Evolutionary conservation across 2,797 vertebrate genomes (phyloP).

Genomic region (Micropoecilia bifurca): DNA sequence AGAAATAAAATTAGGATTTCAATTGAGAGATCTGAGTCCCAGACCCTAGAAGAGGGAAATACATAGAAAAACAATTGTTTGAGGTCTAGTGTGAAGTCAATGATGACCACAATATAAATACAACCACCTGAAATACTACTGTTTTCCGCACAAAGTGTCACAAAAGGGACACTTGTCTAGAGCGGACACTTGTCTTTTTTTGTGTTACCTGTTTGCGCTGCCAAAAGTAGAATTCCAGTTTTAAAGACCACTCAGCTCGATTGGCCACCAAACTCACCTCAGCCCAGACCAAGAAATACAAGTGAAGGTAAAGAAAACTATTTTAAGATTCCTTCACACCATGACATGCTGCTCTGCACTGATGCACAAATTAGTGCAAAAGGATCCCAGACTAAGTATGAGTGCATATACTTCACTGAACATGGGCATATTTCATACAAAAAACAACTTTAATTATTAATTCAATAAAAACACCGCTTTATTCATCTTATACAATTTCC

Average conservation of each 20-base stretch:
- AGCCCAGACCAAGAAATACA: neutral
- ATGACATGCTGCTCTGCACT: too few relatives aligned
- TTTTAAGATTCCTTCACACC: too few relatives aligned
- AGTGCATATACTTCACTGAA: neutral
- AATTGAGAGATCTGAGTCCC: neutral
- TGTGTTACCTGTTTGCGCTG: neutral
- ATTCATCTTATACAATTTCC: too few relatives aligned
- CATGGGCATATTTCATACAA: neutral
- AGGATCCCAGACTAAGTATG: too few relatives aligned
- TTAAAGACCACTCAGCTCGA: too few relatives aligned
- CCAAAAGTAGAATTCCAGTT: neutral
- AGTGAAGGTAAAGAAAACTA: neutral
- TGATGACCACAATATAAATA: neutral
- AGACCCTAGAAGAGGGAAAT: neutral
- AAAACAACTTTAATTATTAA: too few relatives aligned
- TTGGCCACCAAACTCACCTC: too few relatives aligned
- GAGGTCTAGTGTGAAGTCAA: neutral
- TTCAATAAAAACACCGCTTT: too few relatives aligned
- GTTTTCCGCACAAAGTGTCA: neutral
- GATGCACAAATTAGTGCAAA: too few relatives aligned
- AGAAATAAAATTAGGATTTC: neutral
- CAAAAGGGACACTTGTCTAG: neutral
- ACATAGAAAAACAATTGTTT: neutral
- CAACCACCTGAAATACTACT: neutral
- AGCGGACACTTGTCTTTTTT: neutral